Evolutionary conservation across 2,797 vertebrate genomes (phyloP).

Genomic region (Melanotaenia trifasciata): DNA sequence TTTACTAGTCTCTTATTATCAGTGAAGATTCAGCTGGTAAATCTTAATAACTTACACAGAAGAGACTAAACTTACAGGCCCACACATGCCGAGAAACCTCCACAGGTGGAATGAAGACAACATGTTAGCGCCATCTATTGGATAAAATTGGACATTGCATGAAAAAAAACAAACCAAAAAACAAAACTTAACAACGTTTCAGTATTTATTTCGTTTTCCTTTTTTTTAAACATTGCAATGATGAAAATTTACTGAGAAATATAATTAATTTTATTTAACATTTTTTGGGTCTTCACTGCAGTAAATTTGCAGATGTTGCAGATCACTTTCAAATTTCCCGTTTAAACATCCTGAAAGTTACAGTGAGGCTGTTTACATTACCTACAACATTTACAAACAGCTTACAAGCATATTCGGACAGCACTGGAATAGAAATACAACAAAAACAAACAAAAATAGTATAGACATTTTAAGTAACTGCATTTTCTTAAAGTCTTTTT

Average conservation of each 20-base stretch:
- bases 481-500: background rate
- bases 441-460: no score
- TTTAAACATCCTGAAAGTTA: background rate
- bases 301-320: background rate
- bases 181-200: no score
- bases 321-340: background rate
- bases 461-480: background rate
- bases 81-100: background rate
- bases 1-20: background rate
- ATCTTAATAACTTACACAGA: background rate
- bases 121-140: constrained; percentile 56
- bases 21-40: background rate
- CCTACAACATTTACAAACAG: background rate
- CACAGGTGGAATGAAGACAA: background rate
- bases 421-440: no score
- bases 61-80: background rate
- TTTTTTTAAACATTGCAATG: no score
- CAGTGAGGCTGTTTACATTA: background rate
- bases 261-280: no score
- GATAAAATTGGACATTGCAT: background rate
- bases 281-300: background rate
- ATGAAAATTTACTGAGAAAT: no score
- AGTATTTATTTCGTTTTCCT: background rate
- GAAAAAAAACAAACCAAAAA: background rate
- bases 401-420: no score